Percentiles rank a stretch among this genome's conserved stretches.
Conservation (phyloP, 2,797 vertebrate genomes). For the Leuciscus waleckii region DNA sequence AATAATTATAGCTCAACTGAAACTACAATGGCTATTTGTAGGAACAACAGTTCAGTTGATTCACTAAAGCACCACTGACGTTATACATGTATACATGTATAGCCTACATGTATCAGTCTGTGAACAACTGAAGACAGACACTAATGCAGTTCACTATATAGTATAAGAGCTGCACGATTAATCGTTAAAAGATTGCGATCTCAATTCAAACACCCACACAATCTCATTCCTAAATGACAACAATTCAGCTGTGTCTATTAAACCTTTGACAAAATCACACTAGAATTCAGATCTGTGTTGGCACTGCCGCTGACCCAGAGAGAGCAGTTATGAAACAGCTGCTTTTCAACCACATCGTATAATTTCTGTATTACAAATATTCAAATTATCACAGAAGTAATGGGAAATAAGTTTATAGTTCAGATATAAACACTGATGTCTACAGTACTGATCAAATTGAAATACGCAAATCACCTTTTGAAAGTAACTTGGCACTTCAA, state of each 20-base stretch:
- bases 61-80: not conserved
- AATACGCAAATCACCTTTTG: too few species aligned
- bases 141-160: not conserved
- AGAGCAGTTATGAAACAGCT: not conserved
- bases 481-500: too few species aligned
- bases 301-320: too few species aligned
- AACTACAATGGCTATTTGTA: conserved; percentile 17
- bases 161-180: not conserved
- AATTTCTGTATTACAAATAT: not conserved
- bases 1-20: not conserved
- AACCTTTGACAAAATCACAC: too few species aligned
- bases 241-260: too few species aligned
- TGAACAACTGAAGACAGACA: not conserved
- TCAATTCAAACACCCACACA: not conserved
- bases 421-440: too few species aligned
- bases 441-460: too few species aligned
- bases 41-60: conserved; percentile 21
- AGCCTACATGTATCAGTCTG: too few species aligned
- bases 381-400: not conserved
- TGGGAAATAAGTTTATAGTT: not conserved
- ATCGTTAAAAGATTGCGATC: not conserved
- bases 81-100: not conserved
- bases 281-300: too few species aligned
- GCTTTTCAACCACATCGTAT: not conserved
- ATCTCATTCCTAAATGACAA: not conserved